Percentiles rank a stretch among this genome's conserved stretches.
Evolutionary conservation across 2,797 vertebrate genomes (phyloP).

Genomic region (Steatocranus sp.): DNA sequence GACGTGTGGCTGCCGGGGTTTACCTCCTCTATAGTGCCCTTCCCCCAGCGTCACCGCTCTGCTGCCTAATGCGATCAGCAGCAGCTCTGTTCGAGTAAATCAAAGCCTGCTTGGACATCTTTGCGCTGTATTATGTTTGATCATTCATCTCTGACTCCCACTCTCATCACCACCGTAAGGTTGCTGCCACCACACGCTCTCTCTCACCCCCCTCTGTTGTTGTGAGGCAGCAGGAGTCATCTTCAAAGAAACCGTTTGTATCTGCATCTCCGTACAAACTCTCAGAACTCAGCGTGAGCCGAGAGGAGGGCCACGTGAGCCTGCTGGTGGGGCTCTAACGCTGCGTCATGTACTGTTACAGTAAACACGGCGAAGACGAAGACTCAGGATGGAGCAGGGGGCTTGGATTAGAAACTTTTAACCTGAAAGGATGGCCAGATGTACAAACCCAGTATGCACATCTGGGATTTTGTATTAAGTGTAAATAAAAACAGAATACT

Average conservation of each 20-base stretch:
- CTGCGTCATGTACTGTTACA: not conserved
- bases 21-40: not conserved
- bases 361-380: not conserved
- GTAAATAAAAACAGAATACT: not conserved
- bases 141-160: not conserved
- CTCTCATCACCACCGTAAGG: not conserved
- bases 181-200: not conserved
- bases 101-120: constrained; percentile 5
- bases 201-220: constrained; percentile 3
- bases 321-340: not conserved
- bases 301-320: not conserved
- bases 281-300: constrained; percentile 32
- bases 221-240: constrained; percentile 25
- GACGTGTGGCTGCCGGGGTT: not conserved
- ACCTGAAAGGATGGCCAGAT: not conserved
- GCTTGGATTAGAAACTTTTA: not conserved
- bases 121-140: not conserved
- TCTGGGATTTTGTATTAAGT: not conserved
- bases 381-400: not conserved
- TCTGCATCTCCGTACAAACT: not conserved
- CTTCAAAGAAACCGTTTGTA: constrained; percentile 48
- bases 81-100: not conserved
- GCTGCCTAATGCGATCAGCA: not conserved
- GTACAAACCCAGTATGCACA: not conserved
- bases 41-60: not conserved